These are phyloP conservation scores for Brachionus calyciflorus DNA, from an alignment of 1,140 invertebrate genomes.

Conservation along the genomic window DNA sequence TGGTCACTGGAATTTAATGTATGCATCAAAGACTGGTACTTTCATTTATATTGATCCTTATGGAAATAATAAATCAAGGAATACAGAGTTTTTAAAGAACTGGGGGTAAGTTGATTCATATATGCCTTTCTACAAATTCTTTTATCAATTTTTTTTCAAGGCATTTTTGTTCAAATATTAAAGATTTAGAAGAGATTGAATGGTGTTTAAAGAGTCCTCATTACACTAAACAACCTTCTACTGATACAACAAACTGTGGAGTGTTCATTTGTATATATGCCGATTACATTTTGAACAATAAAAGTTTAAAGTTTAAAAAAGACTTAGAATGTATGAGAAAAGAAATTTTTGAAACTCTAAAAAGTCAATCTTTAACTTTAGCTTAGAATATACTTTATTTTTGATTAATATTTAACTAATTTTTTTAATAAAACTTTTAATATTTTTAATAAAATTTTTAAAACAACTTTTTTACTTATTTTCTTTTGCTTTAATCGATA, in stretches of 20 bases:
- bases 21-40: too few species aligned
- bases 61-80: slow-evolving; percentile 9
- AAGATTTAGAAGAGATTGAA: slow-evolving; percentile 18
- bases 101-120: slow-evolving; percentile 5
- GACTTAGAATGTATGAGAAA: background rate
- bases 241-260: slow-evolving; percentile 31
- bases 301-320: slow-evolving; percentile 14
- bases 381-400: slow-evolving; percentile 20
- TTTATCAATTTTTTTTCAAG: slow-evolving; percentile 25
- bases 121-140: slow-evolving; percentile 28
- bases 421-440: slow-evolving; percentile 22
- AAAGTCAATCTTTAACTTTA: slow-evolving; percentile 24
- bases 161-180: slow-evolving; percentile 28
- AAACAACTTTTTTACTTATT: background rate
- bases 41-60: too few species aligned
- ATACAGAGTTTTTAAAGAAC: slow-evolving; percentile 24
- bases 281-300: slow-evolving; percentile 19
- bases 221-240: slow-evolving; percentile 12
- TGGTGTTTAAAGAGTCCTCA: slow-evolving; percentile 6
- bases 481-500: slow-evolving; percentile 8
- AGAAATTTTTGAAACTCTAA: slow-evolving; percentile 23
- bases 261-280: slow-evolving; percentile 19
- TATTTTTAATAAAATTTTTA: too few species aligned
- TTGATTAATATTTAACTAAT: slow-evolving; percentile 11
- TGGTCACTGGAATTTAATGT: too few species aligned